Base-by-base conservation (phyloP, 1,140 invertebrate species). In the Pygmarrhopalites habei region DNA sequence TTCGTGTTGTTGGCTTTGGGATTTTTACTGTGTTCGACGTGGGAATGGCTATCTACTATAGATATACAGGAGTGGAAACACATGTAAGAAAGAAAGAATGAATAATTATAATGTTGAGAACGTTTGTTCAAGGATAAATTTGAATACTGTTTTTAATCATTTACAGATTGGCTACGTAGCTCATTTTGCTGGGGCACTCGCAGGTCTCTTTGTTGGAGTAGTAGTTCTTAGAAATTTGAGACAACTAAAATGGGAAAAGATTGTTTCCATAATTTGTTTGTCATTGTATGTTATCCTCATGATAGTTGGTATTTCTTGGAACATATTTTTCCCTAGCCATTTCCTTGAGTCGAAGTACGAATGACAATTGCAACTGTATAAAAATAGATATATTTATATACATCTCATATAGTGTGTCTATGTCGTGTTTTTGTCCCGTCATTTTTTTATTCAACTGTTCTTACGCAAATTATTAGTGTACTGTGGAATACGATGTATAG, bases 171-270 rank as follows among this genome's bases (percentile, higher is more conserved):
- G 89, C 17, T 95, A 96, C 73, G 86, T 86, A 4, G 92, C 92
- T 14, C 94, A 97, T 77, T 77, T 94, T 21, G 88, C 85, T 56
- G 92, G 92, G 29, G 90, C 89, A 2, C 65, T 93, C 2, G 89
- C 89, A 23, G 92, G 92, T n/a, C 79, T 98, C 1, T 81, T 96
- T 1, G 86, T 98, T 23, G 95, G 94, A n/a, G 86, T 97, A 47
- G 86, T 90, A 29, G 85, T 93, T 0, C 79, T 98, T 1, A 82
- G 90, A 26, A 98, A 98, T 79, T 80, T 98, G 2, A 84, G 90
- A 73, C 86, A 91, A 59, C 83, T 85, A 56, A 83, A 82, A 47
- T 92, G 91, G 84, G 93, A 97, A 75, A 86, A 86, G 68, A 62
- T 78, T 85, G 35, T 82, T 10, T 92, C 90, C 46, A 94, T 89